phyloP scores from a whole-genome alignment of 2,113 vertebrate species.

The Nannobrachium achirus region DNA sequence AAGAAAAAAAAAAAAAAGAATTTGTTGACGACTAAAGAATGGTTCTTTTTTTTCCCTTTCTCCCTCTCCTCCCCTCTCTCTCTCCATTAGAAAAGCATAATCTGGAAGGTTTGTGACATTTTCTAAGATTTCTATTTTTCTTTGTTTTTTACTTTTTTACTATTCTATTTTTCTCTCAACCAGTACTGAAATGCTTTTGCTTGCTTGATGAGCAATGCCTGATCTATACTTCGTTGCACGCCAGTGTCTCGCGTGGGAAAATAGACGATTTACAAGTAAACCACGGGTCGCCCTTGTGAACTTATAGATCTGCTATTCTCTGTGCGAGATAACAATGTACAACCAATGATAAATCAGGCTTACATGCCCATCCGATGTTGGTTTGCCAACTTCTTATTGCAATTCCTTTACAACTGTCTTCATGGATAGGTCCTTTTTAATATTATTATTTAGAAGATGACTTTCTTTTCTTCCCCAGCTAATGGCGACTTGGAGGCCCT shows the following conservation, averaged over 20 bases:
- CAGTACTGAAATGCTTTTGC: constrained; percentile 70
- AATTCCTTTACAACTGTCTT: constrained; percentile 59
- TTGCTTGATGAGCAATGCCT: constrained; percentile 64
- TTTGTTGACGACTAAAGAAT: constrained; percentile 76
- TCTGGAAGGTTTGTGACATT: constrained; percentile 87
- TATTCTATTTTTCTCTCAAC: constrained; percentile 55
- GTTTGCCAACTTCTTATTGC: constrained; percentile 80
- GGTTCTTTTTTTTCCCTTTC: constrained; percentile 75
- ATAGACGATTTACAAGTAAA: too few species aligned
- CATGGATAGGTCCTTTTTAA: constrained; percentile 42
- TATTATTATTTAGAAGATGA: constrained; percentile 20
- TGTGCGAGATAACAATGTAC: too few species aligned
- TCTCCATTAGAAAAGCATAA: constrained; percentile 88
- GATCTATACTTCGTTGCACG: too few species aligned
- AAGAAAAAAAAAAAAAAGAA: constrained; percentile 47
- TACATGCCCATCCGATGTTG: constrained; percentile 77
- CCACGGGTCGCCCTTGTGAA: too few species aligned
- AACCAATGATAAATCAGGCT: too few species aligned
- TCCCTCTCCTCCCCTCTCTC: constrained; percentile 71
- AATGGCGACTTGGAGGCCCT: constrained; percentile 24
- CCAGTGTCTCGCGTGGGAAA: too few species aligned
- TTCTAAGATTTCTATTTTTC: constrained; percentile 74
- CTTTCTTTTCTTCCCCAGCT: constrained; percentile 21
- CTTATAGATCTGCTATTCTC: too few species aligned
- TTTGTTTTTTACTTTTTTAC: constrained; percentile 32